Base-by-base conservation (phyloP, 2,888 invertebrate genomes). In the Sthenelais limicola region DNA sequence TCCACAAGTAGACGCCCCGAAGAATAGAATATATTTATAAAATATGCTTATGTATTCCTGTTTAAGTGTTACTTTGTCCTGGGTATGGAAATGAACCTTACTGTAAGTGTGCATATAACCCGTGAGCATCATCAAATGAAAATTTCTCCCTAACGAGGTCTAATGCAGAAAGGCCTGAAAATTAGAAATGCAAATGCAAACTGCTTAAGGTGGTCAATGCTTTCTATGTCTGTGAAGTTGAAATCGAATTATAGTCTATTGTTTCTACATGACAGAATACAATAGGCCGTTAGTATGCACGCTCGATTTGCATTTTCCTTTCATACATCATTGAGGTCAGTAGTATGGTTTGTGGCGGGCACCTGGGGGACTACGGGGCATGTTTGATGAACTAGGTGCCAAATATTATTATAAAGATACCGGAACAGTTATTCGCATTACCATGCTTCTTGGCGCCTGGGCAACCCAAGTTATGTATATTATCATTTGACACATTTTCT, bases 251-350 rank as follows among this genome's bases (percentile, higher is more conserved):
- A 38, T 2, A 21, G 62, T 5, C 38, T 24, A 62, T 62, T 62
- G 62, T 62, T 62, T 56, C 43, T 38, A 28, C 38, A 38, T 62
- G 18, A 12, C 62, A 28, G 62, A 62, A 62, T 62, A 62, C 62
- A 62, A 62, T 62, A 35, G 62, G 35, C 26, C 24, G 24, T 62
- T 38, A 38, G 38, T 62, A 62, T 62, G 62, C 35, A 62, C 43
- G 38, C 35, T 15, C 43, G 62, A 62, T 62, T 62, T 62, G 62
- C 62, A 62, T 62, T 18, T 62, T 62, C 54, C 30, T 54, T 54
- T 12, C 24, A 15, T 15, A n/a, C 62, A 43, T 62, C 62, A 62
- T 62, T 62, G 24, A 43, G 62, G 62, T 62, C 62, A 38, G 62
- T 33, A 28, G 54, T n/a, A 35, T 62, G 62, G 62, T 62, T 62